Conservation (phyloP, 1,140 invertebrate genomes). For the Cardiocondyla obscurior region DNA sequence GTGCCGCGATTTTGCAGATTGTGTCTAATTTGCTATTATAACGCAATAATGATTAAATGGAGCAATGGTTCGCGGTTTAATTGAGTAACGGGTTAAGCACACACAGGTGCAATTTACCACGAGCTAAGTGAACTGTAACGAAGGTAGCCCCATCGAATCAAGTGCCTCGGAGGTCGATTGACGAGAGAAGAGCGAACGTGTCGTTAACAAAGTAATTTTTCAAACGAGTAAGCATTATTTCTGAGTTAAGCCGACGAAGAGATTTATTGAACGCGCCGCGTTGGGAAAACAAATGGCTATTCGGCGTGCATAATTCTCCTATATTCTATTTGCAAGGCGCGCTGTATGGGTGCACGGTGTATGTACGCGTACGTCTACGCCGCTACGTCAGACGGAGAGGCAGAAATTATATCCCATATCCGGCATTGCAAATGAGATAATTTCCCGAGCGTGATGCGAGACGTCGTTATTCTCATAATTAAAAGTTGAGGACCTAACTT, state of each 20-base stretch:
- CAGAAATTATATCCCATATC: constrained; percentile 35
- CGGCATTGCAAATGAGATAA: constrained; percentile 45
- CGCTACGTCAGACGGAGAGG: neutral
- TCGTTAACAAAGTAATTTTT: constrained; percentile 57
- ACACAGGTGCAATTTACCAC: constrained; percentile 48
- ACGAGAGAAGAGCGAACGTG: constrained; percentile 18
- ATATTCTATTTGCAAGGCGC: neutral
- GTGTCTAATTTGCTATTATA: constrained; percentile 14
- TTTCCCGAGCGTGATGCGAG: neutral
- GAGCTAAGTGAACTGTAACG: constrained; percentile 47
- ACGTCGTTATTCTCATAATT: constrained; percentile 53
- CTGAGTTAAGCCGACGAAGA: constrained; percentile 26
- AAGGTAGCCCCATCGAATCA: constrained; percentile 42
- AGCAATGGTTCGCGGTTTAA: constrained; percentile 41
- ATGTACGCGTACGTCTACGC: no score
- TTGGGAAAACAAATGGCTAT: constrained; percentile 30
- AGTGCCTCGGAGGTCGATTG: constrained; percentile 35
- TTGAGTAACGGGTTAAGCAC: constrained; percentile 46
- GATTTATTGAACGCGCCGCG: constrained; percentile 24
- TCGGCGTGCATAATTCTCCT: constrained; percentile 3
- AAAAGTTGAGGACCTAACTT: constrained; percentile 22
- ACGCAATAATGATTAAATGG: constrained; percentile 48
- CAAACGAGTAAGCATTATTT: constrained; percentile 53
- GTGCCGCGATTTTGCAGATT: neutral
- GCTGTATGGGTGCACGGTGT: neutral